A percentile compares a stretch with the other conserved stretches of the same genome.
Conservation (phyloP, 2,797 vertebrate species). For the Molossus alvarezi region DNA sequence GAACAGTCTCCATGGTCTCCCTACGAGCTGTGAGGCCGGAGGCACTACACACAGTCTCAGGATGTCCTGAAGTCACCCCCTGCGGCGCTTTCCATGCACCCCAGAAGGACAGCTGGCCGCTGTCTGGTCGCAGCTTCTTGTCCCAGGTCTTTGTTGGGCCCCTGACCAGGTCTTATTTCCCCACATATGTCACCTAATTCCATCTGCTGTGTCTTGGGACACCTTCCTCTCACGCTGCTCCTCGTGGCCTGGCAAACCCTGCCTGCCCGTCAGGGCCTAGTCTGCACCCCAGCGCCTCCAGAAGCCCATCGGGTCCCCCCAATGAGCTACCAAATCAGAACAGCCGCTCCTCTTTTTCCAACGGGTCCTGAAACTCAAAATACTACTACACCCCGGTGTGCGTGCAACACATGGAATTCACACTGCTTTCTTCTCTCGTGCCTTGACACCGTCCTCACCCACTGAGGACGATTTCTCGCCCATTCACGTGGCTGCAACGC, state of each 20-base stretch:
- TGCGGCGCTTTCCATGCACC: fast-evolving
- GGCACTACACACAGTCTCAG: neutral
- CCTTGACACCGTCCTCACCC: neutral
- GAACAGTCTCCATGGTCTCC: neutral
- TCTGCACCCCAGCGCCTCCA: neutral
- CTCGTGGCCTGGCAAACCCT: neutral
- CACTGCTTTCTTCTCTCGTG: neutral
- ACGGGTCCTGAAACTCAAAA: neutral
- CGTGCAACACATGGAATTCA: neutral
- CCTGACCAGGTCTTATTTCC: neutral
- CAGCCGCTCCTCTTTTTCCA: neutral
- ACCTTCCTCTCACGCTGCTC: neutral
- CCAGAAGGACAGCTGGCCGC: neutral
- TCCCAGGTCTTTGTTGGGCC: neutral
- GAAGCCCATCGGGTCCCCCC: neutral
- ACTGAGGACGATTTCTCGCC: neutral
- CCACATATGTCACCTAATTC: fast-evolving
- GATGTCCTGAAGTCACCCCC: neutral
- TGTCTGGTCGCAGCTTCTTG: neutral
- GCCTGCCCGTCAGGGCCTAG: neutral
- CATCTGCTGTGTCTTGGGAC: neutral
- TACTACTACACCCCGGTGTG: neutral
- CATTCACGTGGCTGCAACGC: no score
- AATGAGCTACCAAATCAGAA: neutral
- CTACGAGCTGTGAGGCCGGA: neutral